Evolutionary conservation across 2,888 invertebrate species (phyloP).

Genomic region (Bimastos eiseni): DNA sequence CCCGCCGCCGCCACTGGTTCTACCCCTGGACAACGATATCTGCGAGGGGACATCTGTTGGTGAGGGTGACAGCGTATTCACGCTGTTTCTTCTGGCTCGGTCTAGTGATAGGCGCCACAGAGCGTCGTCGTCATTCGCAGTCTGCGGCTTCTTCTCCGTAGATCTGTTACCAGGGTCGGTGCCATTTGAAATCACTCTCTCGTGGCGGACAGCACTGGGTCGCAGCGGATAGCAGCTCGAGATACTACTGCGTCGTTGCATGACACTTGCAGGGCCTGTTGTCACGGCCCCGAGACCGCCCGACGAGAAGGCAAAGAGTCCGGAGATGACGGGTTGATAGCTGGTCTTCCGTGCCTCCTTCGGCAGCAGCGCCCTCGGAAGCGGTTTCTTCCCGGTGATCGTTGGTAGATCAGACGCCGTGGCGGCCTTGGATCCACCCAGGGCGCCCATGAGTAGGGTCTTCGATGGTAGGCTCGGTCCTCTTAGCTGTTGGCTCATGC

Average conservation of each 20-base stretch:
- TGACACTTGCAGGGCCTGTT: neutral
- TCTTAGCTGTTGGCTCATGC: neutral
- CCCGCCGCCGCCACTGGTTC: no score
- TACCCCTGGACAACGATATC: neutral
- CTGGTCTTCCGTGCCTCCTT: neutral
- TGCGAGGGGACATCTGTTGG: neutral
- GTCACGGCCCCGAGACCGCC: neutral
- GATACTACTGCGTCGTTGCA: slow-evolving; percentile 27
- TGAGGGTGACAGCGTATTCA: neutral
- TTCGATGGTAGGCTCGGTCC: neutral
- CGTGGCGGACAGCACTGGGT: neutral
- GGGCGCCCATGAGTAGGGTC: neutral
- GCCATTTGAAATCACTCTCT: neutral
- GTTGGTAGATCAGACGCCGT: slow-evolving; percentile 17
- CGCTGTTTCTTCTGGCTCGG: neutral
- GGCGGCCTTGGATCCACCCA: slow-evolving; percentile 1
- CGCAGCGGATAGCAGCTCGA: slow-evolving; percentile 14
- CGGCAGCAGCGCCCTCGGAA: slow-evolving; percentile 25
- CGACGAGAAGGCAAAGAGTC: slow-evolving; percentile 17
- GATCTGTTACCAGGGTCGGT: neutral
- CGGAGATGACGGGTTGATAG: slow-evolving; percentile 22
- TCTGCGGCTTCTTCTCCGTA: neutral
- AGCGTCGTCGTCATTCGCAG: neutral
- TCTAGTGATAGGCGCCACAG: neutral
- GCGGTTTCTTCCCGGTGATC: slow-evolving; percentile 26